Base-by-base conservation (phyloP, 2,888 invertebrate species). In the Hetaerina titia region DNA sequence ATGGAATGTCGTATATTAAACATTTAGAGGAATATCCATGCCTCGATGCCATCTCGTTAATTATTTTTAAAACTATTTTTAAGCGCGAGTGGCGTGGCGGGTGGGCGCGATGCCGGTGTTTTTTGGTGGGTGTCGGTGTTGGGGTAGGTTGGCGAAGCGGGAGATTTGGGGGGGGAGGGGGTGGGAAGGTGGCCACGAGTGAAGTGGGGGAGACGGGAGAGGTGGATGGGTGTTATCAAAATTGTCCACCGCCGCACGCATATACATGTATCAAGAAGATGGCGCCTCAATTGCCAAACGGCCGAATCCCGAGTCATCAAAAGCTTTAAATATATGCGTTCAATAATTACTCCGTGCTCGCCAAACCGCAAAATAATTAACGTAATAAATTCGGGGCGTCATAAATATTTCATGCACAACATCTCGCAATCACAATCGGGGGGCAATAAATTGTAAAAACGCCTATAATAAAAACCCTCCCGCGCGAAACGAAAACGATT, bases 201-300 rank as follows among this genome's bases (percentile, higher is more conserved):
- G 45, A 45, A 31, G 95, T 95, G 95, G 96, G 60, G 96, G 96
- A 96, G 96, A 96, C 96, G 96, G 96, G 96, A 96, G 96, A 96
- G 96, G 96, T 96, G 96, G 96, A 96, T 96, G 96, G 96, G 96
- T 96, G 96, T 96, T 96, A 96, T 96, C 96, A 96, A 96, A 96
- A 96, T 96, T 96, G 96, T 96, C 96, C 96, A 96, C 96, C 96
- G 96, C 90, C 6, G 90, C 64, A 74, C 92, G 92, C 92, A 69
- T 74, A 69, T 92, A 81, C 81, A 92, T 92, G 69, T 92, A 92
- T 92, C 92, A 92, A 92, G 92, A 92, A 92, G 69, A 92, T 92
- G 92, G 92, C 92, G 69, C 92, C 92, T 92, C 92, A 92, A 92
- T 92, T 69, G 92, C 69, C 69, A 69, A 92, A 64, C 74, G 92